Evolutionary conservation across 2,888 invertebrate species (phyloP), one percentile per base, ranked within the genome.

Genomic region (Harpalus rufipes): DNA sequence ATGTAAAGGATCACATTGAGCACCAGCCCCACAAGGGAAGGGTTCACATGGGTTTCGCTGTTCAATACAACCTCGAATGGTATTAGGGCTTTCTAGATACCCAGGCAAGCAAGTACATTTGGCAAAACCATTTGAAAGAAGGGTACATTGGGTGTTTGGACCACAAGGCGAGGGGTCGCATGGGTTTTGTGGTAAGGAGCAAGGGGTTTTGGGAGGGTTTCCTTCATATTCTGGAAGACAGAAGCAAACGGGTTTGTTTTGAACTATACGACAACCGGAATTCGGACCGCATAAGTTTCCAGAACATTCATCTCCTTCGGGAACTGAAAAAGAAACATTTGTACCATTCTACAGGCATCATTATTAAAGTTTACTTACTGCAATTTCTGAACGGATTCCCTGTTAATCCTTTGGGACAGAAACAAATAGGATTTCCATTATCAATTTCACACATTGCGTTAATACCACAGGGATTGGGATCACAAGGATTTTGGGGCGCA

Each of bases 371-470:
- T 32, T 91, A 96, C 96, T 93, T 94, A 97, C 97, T 96, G 94
- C 97, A 97, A 91, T 94, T 96, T 89, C 95, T 94, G 90, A 97
- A 97, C 63, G 97, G 97, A 93, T 97, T 97, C 90, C 97, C 97
- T 3, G 97, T 97, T 86, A 96, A 92, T 86, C 97, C 97, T 90
- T 96, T 96, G 0, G 97, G 97, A 89, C 97, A 97, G 92, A 93
- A 96, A 89, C 97, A 98, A 87, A 97, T 96, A 1, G 97, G 97
- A 90, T 95, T 96, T 79, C 96, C 97, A 88, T 95, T 94, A 88
- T 97, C 96, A 78, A 95, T 93, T 91, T 97, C 96, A 89, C 97
- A 98, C 86, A 96, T 91, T 0, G 97, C 97, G 88, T 96, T 95
- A 1, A 93, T 91, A n/a, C 97, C 97, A 88, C 97, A 97, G n/a